phyloP scores from a whole-genome alignment of 2,797 vertebrate genomes.

The Eptatretus atami region DNA sequence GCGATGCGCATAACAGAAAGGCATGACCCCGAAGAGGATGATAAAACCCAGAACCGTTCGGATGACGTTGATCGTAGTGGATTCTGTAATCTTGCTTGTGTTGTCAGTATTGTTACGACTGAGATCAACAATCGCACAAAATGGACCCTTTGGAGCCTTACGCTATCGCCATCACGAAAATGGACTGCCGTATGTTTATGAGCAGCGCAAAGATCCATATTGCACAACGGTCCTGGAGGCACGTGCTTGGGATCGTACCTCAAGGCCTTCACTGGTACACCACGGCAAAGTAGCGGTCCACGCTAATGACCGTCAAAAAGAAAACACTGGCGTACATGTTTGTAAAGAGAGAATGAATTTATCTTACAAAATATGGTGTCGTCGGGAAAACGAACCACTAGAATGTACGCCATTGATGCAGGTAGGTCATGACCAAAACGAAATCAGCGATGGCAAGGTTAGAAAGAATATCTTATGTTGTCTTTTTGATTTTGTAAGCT shows the following conservation, averaged over 20 bases:
- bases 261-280: conserved; percentile 31
- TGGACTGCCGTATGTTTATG: conserved; percentile 18
- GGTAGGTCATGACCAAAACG: conserved; percentile 27
- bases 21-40: conserved; percentile 12
- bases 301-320: conserved; percentile 20
- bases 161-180: conserved; percentile 12
- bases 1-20: conserved; percentile 12
- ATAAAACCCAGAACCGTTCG: conserved; percentile 13
- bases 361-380: conserved; percentile 24
- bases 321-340: conserved; percentile 41
- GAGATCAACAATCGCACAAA: conserved; percentile 11
- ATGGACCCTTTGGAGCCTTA: conserved; percentile 6
- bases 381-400: conserved; percentile 17
- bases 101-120: not conserved
- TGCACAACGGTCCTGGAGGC: conserved; percentile 10
- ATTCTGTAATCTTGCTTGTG: not conserved
- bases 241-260: conserved; percentile 17
- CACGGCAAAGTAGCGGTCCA: conserved; percentile 26
- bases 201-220: conserved; percentile 21
- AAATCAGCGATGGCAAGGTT: conserved; percentile 28
- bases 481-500: conserved; percentile 26
- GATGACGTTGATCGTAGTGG: conserved; percentile 5
- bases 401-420: conserved; percentile 16
- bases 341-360: conserved; percentile 19
- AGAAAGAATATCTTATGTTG: conserved; percentile 31